Base-by-base conservation (phyloP, 2,888 invertebrate genomes). In the Bembecia ichneumoniformis region DNA sequence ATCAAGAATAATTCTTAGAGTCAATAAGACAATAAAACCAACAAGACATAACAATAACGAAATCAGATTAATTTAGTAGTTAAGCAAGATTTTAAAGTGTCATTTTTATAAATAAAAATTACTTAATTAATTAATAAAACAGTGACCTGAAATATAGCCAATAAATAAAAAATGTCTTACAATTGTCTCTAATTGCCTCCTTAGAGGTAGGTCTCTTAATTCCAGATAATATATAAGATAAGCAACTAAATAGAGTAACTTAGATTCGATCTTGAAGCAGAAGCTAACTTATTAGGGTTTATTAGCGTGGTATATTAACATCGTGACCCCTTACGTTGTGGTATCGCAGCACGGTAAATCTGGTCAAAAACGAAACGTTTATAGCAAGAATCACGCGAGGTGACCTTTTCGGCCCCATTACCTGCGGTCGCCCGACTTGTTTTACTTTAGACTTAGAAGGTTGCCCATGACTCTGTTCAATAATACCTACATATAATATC, bases 321-420 rank as follows among this genome's bases (percentile, higher is more conserved):
- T 76, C 74, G 70, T 82, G 82, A 78, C 82, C 81, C 66, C 68
- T 68, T 66, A 40, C 13, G 40, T 44, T 15, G 17, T 17, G 44
- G 44, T 47, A 48, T 49, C 46, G 47, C 40, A 63, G 68, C 57
- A 58, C 62, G 65, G 76, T 74, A 77, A 80, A 80, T 79, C 77
- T 72, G 70, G 67, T 71, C 77, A 74, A 82, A 82, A 81, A 77
- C 67, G 70, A 73, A 70, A 68, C 69, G 82, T 52, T 79, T 80
- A 82, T 77, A 68, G 79, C 64, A 58, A 62, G 70, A 68, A 78
- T 79, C 83, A 84, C 83, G 82, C 78, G 66, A 82, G 64, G 71
- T 77, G 82, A 80, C 82, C 82, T 64, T 16, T 54, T 55, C 64
- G 74, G 77, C 79, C 80, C 67, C 70, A 72, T 76, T 79, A 71